These are phyloP conservation scores for Piscicola geometra DNA, from an alignment of 2,888 invertebrate species.

Conservation along the genomic window DNA sequence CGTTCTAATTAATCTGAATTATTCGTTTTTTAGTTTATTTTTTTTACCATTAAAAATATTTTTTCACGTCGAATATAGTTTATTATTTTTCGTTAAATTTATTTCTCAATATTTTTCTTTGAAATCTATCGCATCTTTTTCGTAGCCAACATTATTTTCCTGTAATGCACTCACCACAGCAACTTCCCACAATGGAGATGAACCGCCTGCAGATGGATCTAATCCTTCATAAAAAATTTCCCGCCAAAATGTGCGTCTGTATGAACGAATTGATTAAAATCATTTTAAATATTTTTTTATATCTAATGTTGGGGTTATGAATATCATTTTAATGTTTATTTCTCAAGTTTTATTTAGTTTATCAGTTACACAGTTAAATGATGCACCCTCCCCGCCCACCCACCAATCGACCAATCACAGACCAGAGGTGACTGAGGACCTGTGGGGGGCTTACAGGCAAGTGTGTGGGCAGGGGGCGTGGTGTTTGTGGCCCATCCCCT, in stretches of 20 bases:
- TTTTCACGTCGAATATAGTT: not conserved
- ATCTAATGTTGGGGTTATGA: too few relatives aligned
- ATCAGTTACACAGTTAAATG: too few relatives aligned
- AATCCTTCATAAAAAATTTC: constrained; percentile 21
- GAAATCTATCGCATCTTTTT: not conserved
- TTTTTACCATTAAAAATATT: not conserved
- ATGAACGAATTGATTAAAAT: not conserved
- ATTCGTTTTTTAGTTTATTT: not conserved
- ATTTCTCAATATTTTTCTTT: not conserved
- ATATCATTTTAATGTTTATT: too few relatives aligned
- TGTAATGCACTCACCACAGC: too few relatives aligned
- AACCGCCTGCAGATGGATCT: constrained; percentile 37
- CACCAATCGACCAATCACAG: too few relatives aligned
- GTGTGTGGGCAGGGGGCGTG: too few relatives aligned
- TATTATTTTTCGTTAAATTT: constrained; percentile 1
- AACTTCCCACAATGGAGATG: constrained; percentile 40
- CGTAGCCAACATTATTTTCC: not conserved
- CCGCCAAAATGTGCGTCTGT: constrained; percentile 22
- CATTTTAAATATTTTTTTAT: not conserved
- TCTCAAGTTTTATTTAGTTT: too few relatives aligned
- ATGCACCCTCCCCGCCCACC: too few relatives aligned
- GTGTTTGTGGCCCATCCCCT: constrained; percentile 34
- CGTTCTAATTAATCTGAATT: too few relatives aligned
- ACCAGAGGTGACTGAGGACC: constrained; percentile 13
- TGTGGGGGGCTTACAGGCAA: too few relatives aligned